phyloP scores from a whole-genome alignment of 2,888 invertebrate species.

The Drosophila lutescens region DNA sequence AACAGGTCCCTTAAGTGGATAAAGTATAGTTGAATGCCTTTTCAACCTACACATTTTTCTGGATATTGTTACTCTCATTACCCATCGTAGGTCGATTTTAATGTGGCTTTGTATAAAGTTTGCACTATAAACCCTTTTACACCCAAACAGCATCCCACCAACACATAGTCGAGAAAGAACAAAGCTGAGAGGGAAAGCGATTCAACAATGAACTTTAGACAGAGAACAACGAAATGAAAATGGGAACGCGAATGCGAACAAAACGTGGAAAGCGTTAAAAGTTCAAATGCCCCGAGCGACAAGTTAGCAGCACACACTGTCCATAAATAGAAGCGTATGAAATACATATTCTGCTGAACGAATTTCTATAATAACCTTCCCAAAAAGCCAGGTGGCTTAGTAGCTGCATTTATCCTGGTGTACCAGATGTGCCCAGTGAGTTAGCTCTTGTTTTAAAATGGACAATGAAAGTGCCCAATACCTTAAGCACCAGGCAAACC shows the following conservation, averaged over 20 bases:
- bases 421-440: neutral
- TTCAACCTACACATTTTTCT: neutral
- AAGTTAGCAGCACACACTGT: slow-evolving; percentile 51
- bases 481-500: slow-evolving; percentile 48
- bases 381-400: neutral
- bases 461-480: slow-evolving; percentile 12
- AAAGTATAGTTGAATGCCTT: neutral
- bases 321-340: slow-evolving; percentile 1
- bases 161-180: slow-evolving; percentile 16
- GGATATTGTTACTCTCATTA: neutral
- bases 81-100: neutral
- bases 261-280: slow-evolving; percentile 55
- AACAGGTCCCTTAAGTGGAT: neutral
- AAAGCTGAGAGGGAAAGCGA: slow-evolving; percentile 46
- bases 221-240: slow-evolving; percentile 51
- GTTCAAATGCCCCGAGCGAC: slow-evolving; percentile 67
- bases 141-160: slow-evolving; percentile 4
- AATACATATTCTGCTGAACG: neutral
- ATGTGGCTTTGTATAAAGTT: neutral
- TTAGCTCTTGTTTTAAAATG: neutral
- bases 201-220: slow-evolving; percentile 48
- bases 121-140: neutral
- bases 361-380: neutral
- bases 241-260: slow-evolving; percentile 47
- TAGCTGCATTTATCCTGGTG: neutral